Evolutionary conservation across 2,888 invertebrate species (phyloP).

Genomic region (Tridacna crocea): DNA sequence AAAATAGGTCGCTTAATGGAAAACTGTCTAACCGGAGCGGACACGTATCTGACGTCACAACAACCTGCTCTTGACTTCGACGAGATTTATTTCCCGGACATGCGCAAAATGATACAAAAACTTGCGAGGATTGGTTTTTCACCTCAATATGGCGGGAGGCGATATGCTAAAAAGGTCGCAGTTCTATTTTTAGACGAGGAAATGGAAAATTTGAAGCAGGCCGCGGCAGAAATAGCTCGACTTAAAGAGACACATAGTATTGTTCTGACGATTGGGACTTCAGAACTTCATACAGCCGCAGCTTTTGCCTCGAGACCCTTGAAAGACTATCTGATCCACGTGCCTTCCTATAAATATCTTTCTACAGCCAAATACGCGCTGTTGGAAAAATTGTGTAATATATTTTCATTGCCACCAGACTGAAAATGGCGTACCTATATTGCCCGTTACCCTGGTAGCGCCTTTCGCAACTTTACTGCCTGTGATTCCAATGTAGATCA

Average conservation of each 20-base stretch:
- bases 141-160: conserved; percentile 55
- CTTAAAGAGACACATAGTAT: conserved; percentile 59
- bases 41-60: conserved; percentile 59
- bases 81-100: conserved; percentile 61
- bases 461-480: no score
- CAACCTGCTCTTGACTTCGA: conserved; percentile 57
- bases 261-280: conserved; percentile 65
- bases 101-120: conserved; percentile 54
- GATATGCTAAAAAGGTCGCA: conserved; percentile 67
- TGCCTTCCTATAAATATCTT: conserved; percentile 63
- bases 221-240: conserved; percentile 54
- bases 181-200: conserved; percentile 74
- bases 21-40: conserved; percentile 63
- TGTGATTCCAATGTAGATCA: no score
- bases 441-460: no score
- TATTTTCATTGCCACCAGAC: conserved; percentile 25
- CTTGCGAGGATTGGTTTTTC: conserved; percentile 56
- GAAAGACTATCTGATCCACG: conserved; percentile 63
- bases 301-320: conserved; percentile 59
- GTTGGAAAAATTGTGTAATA: conserved; percentile 63
- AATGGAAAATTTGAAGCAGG: conserved; percentile 62
- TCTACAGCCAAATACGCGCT: conserved; percentile 54
- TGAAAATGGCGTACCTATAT: neutral
- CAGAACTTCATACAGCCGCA: conserved; percentile 54
- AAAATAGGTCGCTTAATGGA: conserved; percentile 64